Evolutionary conservation across 2,113 vertebrate genomes (phyloP).

Genomic region (Sapajus apella): DNA sequence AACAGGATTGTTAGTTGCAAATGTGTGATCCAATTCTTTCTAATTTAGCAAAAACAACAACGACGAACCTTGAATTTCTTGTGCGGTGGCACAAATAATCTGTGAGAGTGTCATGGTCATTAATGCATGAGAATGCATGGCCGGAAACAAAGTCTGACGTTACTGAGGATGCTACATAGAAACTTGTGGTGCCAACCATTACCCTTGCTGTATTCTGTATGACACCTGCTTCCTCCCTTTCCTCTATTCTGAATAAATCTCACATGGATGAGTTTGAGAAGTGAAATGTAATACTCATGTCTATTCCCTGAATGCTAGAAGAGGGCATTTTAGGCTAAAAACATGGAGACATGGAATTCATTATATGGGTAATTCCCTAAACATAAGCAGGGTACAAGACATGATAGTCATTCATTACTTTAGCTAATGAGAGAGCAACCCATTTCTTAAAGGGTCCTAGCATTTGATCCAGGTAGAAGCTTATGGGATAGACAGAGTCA

Average conservation of each 20-base stretch:
- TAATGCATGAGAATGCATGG: neutral
- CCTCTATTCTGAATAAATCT: neutral
- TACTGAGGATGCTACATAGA: neutral
- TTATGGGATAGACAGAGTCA: neutral
- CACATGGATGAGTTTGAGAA: neutral
- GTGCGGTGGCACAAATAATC: neutral
- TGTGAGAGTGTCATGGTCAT: neutral
- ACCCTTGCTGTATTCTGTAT: neutral
- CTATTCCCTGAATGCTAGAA: neutral
- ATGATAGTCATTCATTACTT: neutral
- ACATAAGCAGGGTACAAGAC: neutral
- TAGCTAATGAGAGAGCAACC: neutral
- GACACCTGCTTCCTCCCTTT: no score
- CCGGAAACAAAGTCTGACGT: neutral
- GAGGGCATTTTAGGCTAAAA: neutral
- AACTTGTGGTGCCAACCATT: neutral
- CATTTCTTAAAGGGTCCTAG: no score
- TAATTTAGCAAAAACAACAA: neutral
- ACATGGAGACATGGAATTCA: neutral
- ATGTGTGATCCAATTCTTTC: neutral
- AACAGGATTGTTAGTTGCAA: neutral
- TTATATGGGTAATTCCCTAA: neutral
- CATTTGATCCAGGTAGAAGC: neutral
- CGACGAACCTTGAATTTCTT: neutral
- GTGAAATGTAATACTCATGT: neutral